Evolutionary conservation across 1,140 invertebrate species (phyloP).

Genomic region (Bradysia coprophila): DNA sequence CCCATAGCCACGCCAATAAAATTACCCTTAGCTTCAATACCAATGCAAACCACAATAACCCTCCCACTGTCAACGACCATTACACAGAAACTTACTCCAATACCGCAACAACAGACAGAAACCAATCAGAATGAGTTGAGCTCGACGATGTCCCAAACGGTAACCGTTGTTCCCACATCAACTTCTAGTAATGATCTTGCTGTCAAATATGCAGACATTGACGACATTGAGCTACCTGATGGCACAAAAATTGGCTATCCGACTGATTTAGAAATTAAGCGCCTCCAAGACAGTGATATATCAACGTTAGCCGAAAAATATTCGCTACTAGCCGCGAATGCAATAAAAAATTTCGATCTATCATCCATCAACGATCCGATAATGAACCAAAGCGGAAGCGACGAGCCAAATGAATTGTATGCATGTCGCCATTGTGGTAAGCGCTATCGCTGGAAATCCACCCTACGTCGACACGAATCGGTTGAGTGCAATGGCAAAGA

Average conservation of each 20-base stretch:
- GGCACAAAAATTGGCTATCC: constrained; percentile 18
- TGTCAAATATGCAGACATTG: constrained; percentile 23
- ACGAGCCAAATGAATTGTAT: background rate
- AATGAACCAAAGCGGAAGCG: background rate
- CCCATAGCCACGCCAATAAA: background rate
- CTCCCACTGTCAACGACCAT: background rate
- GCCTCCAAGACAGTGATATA: background rate
- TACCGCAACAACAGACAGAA: background rate
- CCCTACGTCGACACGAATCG: constrained; percentile 59
- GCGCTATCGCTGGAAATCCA: constrained; percentile 64
- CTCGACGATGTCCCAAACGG: no score
- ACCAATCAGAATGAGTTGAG: no score
- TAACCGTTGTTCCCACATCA: no score
- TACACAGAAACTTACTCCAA: no score
- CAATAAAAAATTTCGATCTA: constrained; percentile 1
- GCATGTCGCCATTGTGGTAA: constrained; percentile 44
- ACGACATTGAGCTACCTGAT: constrained; percentile 22
- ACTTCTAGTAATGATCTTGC: no score
- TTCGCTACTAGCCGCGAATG: background rate
- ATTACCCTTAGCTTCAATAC: background rate
- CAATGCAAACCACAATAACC: background rate
- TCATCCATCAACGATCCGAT: background rate
- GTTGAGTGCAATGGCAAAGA: constrained; percentile 73
- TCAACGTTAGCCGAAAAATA: constrained; percentile 2
- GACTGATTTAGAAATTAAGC: background rate